These are phyloP conservation scores for Anolis carolinensis DNA, from an alignment of 2,113 vertebrate species.

Conservation along the genomic window DNA sequence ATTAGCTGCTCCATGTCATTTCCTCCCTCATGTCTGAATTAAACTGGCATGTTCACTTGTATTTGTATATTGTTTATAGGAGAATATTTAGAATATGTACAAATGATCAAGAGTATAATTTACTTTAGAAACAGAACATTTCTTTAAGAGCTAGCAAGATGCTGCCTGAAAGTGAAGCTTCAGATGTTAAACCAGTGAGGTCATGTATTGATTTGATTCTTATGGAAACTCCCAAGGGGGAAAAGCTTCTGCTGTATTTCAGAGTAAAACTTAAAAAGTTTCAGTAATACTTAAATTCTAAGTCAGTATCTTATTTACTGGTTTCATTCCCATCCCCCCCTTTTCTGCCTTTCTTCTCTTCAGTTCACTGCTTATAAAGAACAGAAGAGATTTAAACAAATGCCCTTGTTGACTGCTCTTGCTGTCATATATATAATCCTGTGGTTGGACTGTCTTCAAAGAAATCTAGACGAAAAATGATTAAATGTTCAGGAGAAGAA, in stretches of 20 bases:
- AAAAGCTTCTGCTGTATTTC: background rate
- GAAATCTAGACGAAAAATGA: background rate
- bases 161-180: background rate
- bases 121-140: background rate
- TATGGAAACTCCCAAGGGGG: background rate
- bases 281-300: background rate
- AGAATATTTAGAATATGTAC: background rate
- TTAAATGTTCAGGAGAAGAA: background rate
- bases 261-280: background rate
- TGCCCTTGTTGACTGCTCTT: background rate
- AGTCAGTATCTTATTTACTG: background rate
- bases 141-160: background rate
- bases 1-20: background rate
- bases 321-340: background rate
- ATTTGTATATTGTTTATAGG: background rate
- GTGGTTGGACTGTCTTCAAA: background rate
- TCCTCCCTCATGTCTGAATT: background rate
- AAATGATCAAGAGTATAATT: background rate
- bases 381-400: background rate
- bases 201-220: background rate
- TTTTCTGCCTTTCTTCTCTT: background rate
- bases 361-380: too few relatives aligned
- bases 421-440: background rate
- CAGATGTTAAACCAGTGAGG: background rate
- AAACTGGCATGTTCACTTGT: background rate